phyloP scores from a whole-genome alignment of 1,140 invertebrate species.

The Drosophila miranda region DNA sequence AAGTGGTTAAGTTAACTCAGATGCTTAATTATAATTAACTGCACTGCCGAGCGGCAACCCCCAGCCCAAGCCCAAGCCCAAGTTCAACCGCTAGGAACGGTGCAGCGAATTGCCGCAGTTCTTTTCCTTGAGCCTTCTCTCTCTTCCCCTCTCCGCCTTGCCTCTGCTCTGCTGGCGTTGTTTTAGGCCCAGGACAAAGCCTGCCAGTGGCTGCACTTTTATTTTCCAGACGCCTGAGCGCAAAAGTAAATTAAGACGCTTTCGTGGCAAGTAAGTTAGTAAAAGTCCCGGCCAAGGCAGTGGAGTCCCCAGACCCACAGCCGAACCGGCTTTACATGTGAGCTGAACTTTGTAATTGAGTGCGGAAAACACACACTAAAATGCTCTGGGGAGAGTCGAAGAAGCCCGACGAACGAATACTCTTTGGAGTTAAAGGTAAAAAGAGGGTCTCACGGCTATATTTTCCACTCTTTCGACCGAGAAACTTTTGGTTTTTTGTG shows the following conservation, averaged over 20 bases:
- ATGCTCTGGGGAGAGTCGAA: neutral
- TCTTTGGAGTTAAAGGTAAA: neutral
- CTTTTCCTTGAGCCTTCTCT: slow-evolving; percentile 2
- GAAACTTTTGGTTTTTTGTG: no score
- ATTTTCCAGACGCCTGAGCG: slow-evolving; percentile 69
- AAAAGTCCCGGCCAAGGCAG: slow-evolving; percentile 57
- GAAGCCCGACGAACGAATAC: slow-evolving; percentile 12
- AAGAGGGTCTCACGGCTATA: no score
- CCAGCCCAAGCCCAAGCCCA: slow-evolving; percentile 18
- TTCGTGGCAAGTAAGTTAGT: slow-evolving; percentile 51
- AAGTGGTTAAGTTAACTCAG: slow-evolving; percentile 79
- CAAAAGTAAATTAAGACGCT: slow-evolving; percentile 77
- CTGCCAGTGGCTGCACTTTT: slow-evolving; percentile 50
- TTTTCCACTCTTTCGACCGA: no score
- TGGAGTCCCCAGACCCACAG: slow-evolving; percentile 10
- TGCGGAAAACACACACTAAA: slow-evolving; percentile 28
- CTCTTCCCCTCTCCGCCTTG: neutral
- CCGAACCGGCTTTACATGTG: slow-evolving; percentile 22
- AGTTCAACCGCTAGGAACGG: slow-evolving; percentile 74
- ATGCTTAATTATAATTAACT: slow-evolving; percentile 82
- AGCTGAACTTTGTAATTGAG: slow-evolving; percentile 65
- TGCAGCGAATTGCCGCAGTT: slow-evolving; percentile 66
- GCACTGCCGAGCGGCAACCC: slow-evolving; percentile 46
- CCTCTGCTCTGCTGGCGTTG: slow-evolving; percentile 9
- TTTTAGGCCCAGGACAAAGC: slow-evolving; percentile 58